Evolutionary conservation across 2,888 invertebrate species (phyloP), one percentile per base, ranked within the genome.

Genomic region (Drosophila villosipedis): DNA sequence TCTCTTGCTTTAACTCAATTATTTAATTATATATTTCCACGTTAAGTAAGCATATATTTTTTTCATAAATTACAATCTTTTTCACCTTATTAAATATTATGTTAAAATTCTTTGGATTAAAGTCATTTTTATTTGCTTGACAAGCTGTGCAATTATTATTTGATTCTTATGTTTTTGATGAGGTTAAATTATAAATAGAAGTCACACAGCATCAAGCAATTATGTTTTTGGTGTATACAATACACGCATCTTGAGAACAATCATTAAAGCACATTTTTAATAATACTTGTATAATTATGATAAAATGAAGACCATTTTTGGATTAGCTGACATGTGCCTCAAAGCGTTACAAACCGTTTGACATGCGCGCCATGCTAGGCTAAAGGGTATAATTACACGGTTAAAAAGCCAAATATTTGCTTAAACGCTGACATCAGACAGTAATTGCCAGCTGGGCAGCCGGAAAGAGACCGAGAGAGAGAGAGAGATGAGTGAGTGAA

Each of bases 341-440:
- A 28, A 70, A 33, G 58, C 49, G 60, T 67, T 28, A 31, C 78
- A 59, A 76, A 49, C 53, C 19, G 37, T 52, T 68, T 65, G 57
- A 58, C 25, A 52, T 22, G 63, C 25, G 28, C 28, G n/a, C 7
- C 47, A 54, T 65, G 60, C 47, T 54, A 12, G 49, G 41, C 41
- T 47, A 25, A 25, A 71, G 68, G 65, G 80, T 65, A 90, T 88
- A 90, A 90, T 88, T 90, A 90, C 81, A 88, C 88, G 83, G 72
- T 83, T 81, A 81, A 90, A 90, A 83, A 79, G 73, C 67, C 83
- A 85, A 88, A 83, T 88, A 86, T 84, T 85, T 85, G 76, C 76
- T 84, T 89, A 73, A 85, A 73, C 79, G 85, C 90, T 85, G 90
- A 89, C 85, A 85, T 85, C 90, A 85, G 84, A 75, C 68, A 63